Evolutionary conservation across 2,888 invertebrate genomes (phyloP).

Genomic region (Acrobasis suavella): DNA sequence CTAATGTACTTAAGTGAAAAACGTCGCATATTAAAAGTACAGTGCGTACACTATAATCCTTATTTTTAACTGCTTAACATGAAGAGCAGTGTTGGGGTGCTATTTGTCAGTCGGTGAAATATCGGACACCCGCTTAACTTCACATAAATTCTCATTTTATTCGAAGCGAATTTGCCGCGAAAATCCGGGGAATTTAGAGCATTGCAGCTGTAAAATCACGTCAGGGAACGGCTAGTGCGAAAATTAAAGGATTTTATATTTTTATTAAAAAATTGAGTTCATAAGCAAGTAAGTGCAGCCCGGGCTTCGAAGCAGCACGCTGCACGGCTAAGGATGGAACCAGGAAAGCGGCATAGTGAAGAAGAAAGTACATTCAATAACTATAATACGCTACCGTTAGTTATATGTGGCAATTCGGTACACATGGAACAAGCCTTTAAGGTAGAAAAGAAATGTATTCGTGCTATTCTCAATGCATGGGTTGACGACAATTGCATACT

Average conservation of each 20-base stretch:
- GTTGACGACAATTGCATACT: too few species aligned
- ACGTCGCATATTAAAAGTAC: conserved; percentile 16
- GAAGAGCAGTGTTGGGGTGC: conserved; percentile 34
- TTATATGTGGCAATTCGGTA: too few species aligned
- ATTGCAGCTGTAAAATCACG: conserved; percentile 11
- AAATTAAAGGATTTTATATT: neutral
- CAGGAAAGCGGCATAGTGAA: too few species aligned
- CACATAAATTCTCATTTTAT: conserved; percentile 38
- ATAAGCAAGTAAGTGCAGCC: too few species aligned
- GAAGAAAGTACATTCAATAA: too few species aligned
- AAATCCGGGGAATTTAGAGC: neutral
- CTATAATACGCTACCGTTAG: too few species aligned
- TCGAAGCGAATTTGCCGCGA: conserved; percentile 25
- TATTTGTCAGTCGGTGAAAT: conserved; percentile 42
- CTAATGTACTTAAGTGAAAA: neutral
- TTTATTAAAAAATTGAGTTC: too few species aligned
- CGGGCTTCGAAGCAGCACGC: too few species aligned
- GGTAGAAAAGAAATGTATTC: too few species aligned
- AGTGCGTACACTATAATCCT: conserved; percentile 28
- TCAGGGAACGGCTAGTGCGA: neutral
- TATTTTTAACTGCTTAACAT: conserved; percentile 39
- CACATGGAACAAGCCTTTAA: too few species aligned
- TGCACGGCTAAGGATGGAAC: too few species aligned
- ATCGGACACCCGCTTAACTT: conserved; percentile 36
- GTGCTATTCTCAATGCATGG: too few species aligned